phyloP scores from a whole-genome alignment of 2,113 vertebrate genomes.

The Lycaon pictus region DNA sequence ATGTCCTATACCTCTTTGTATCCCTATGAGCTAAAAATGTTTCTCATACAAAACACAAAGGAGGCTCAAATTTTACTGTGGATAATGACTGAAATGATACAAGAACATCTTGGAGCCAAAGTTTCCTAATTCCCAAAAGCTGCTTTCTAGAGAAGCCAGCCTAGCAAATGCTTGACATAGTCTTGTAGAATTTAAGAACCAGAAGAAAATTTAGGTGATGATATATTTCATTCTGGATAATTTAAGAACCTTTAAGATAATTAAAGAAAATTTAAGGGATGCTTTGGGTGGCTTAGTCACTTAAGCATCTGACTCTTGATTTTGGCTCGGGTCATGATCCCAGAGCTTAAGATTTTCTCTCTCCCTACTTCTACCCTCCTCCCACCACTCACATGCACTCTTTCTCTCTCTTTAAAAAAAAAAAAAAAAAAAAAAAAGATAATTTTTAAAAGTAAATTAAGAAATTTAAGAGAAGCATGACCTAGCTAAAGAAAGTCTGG shows the following conservation, averaged over 20 bases:
- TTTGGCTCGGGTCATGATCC: neutral
- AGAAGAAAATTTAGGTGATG: neutral
- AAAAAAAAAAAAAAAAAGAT: too few relatives aligned
- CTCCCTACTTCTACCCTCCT: neutral
- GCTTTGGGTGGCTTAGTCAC: neutral
- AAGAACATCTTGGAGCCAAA: neutral
- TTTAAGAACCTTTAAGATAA: neutral
- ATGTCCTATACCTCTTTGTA: neutral
- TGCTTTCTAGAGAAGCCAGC: neutral
- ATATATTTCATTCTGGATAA: neutral
- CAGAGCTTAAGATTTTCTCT: neutral
- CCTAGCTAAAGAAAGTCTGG: too few relatives aligned
- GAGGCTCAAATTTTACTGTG: neutral
- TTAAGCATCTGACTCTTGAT: neutral
- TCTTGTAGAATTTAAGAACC: neutral
- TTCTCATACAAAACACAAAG: neutral
- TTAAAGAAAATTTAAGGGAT: neutral
- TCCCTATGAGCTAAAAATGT: neutral
- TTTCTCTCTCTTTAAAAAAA: neutral
- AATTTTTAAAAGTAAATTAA: too few relatives aligned
- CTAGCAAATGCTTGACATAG: neutral
- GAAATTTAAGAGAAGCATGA: too few relatives aligned
- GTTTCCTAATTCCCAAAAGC: neutral
- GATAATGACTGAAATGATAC: neutral
- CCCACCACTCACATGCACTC: neutral